These are phyloP conservation scores for Nasonovia ribisnigri DNA, from an alignment of 2,888 invertebrate genomes.

Conservation along the genomic window DNA sequence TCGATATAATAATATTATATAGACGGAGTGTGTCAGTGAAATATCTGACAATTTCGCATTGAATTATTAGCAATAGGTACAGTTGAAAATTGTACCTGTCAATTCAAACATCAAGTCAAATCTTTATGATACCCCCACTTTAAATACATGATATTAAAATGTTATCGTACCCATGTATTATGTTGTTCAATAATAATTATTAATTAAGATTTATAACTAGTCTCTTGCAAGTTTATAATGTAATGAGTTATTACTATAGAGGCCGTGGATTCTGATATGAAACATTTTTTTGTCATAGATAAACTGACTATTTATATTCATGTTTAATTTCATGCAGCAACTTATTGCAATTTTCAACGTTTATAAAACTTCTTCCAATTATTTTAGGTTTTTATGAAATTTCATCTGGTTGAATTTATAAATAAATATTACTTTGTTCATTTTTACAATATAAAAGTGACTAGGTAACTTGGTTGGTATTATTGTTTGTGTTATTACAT, in stretches of 20 bases:
- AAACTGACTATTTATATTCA: background rate
- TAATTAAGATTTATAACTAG: background rate
- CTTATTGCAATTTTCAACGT: background rate
- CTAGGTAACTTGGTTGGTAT: too few relatives aligned
- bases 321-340: background rate
- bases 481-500: too few relatives aligned
- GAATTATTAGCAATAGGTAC: background rate
- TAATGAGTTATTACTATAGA: background rate
- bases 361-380: background rate
- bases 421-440: too few relatives aligned
- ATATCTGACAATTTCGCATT: background rate
- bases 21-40: too few relatives aligned
- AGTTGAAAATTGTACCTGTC: background rate
- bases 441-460: too few relatives aligned
- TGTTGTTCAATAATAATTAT: background rate
- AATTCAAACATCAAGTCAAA: background rate
- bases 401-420: background rate
- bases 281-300: background rate
- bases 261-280: background rate
- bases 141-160: background rate
- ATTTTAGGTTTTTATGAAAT: background rate
- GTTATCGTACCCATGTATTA: background rate
- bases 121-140: rapidly evolving
- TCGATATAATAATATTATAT: too few relatives aligned
- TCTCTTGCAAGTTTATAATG: background rate